These are phyloP conservation scores for Diplodus sargus DNA, from an alignment of 2,797 vertebrate species.

Conservation along the genomic window DNA sequence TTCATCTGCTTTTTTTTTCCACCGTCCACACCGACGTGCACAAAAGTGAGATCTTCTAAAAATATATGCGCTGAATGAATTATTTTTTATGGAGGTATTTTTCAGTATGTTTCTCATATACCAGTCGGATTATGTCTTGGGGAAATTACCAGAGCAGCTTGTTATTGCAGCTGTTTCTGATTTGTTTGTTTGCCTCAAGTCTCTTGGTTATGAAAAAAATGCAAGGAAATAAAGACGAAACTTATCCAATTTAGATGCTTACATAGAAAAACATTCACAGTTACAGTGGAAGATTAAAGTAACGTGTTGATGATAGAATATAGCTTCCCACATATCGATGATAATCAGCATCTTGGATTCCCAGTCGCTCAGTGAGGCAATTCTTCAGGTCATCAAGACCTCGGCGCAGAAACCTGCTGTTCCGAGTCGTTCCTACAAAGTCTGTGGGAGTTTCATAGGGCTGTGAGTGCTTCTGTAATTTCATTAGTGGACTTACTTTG, in stretches of 20 bases:
- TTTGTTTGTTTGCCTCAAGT: not conserved
- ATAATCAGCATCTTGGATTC: slow-evolving; percentile 19
- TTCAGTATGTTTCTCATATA: not conserved
- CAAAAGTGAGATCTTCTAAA: not conserved
- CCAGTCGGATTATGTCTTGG: not conserved
- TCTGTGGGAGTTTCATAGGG: slow-evolving; percentile 55
- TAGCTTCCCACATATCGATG: slow-evolving; percentile 5
- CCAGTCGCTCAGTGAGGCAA: slow-evolving; percentile 26
- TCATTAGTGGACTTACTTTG: slow-evolving; percentile 60
- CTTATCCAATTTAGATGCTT: not conserved
- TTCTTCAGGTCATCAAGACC: slow-evolving; percentile 55
- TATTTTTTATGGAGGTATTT: not conserved
- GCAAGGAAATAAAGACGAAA: not conserved
- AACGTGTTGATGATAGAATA: not conserved
- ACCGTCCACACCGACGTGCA: not conserved
- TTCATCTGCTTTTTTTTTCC: slow-evolving; percentile 7
- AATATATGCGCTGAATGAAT: not conserved
- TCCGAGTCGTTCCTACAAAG: slow-evolving; percentile 34
- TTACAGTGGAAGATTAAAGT: not conserved
- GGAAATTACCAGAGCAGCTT: slow-evolving; percentile 11
- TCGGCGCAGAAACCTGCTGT: slow-evolving; percentile 45
- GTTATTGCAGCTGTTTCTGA: not conserved
- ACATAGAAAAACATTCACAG: not conserved
- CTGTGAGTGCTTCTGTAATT: slow-evolving; percentile 54
- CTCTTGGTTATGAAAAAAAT: slow-evolving; percentile 5